Evolutionary conservation across 2,888 invertebrate species (phyloP), one percentile per base, ranked within the genome.

Genomic region (Pecten maximus): DNA sequence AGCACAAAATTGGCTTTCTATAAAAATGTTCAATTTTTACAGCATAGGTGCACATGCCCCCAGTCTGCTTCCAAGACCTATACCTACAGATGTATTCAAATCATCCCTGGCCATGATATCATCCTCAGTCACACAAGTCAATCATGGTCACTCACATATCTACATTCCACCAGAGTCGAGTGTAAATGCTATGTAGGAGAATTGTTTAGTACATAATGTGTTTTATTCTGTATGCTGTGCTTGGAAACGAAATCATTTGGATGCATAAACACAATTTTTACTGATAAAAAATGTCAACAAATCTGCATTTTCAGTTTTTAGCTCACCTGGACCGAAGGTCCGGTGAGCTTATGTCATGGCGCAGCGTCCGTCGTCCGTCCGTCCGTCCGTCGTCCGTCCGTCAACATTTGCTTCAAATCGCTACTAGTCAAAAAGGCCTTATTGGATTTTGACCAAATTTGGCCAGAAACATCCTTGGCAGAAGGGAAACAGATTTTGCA

Each of bases 81-180:
- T 54, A 74, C 74, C 74, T 35, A 74, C 28, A 35, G 74, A 35
- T 74, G 74, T 74, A 74, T 74, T 74, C 74, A 28, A 74, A 74
- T 74, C 74, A 28, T 35, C 74, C 35, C 8, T 35, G 23, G 35
- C 74, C 28, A 28, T 74, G 35, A 35, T 35, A 6, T 35, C 74
- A 74, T 74, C 74, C 28, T 35, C 10, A 54, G 19, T 54, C 54
- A 28, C 28, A 60, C 60, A n/a, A 16, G 28, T 60, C 28, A 16
- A 10, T 60, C 28, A 60, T n/a, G 28, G 3, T 3, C 28, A 28
- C n/a, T 28, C 60, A 60, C 16, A 16, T n/a, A n/a, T n/a, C n/a
- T 48, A 48, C 60, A 60, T 60, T 60, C 60, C 60, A 60, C n/a
- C 19, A 44, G 44, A n/a, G n/a, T n/a, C 6, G 2, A 48, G 48